Evolutionary conservation across 2,797 vertebrate species (phyloP), one percentile per base, ranked within the genome.

Genomic region (Pseudomugil gertrudae): DNA sequence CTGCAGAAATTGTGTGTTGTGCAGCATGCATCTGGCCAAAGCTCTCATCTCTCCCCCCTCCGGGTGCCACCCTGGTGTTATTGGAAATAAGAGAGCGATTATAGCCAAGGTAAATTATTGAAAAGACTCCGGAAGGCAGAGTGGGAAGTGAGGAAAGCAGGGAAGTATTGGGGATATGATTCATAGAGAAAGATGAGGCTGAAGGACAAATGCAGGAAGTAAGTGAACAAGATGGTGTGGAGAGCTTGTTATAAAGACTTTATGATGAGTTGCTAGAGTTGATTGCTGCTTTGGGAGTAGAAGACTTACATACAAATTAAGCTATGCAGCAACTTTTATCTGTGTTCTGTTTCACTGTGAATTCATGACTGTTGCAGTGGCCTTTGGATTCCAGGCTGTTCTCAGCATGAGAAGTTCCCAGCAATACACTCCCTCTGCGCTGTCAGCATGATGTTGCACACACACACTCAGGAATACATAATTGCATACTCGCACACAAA

Each of bases 321-420:
- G 65, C 38, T 63, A 55, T 56, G 23, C 62, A 58, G 72, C 54
- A 72, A 72, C 54, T 69, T 72, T 60, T 76, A 55, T 54, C 66
- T 79, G 54, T 76, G 32, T 32, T 61, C 40, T 47, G 61, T 72
- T 59, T 63, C 65, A 2, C 67, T 63, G 74, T 71, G 68, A 76
- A 80, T 80, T 79, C 70, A 36, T 72, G 71, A 69, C 64, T 79
- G 82, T 69, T 79, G 70, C 84, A 58, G 62, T 89, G 89, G 86
- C 87, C 86, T 89, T 90, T 91, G 78, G 83, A 78, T 64, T 83
- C 54, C 72, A 84, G 84, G 83, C 87, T 84, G 70, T 74, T 87
- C 86, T 61, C 89, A 90, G 84, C 84, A 59, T 83, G 89, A 87
- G 50, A 62, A 80, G 54, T 86, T 86, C 75, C 76, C 9, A 81